phyloP scores from a whole-genome alignment of 2,888 invertebrate species.

The Cinara cedri region DNA sequence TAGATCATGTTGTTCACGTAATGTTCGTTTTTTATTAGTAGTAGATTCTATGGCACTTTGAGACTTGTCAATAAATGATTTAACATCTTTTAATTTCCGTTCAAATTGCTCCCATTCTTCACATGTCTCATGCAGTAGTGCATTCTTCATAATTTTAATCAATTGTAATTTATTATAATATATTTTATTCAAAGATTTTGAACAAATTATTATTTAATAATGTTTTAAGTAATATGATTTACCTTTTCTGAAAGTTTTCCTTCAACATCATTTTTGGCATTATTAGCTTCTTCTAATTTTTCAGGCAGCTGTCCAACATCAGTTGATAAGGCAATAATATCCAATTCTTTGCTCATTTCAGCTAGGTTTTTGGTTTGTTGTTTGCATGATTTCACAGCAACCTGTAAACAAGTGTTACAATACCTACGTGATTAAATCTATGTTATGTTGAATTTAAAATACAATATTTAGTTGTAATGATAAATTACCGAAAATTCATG shows the following conservation, averaged over 20 bases:
- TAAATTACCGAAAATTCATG: slow-evolving; percentile 81
- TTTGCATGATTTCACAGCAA: slow-evolving; percentile 87
- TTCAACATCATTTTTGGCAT: slow-evolving; percentile 83
- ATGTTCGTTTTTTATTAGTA: slow-evolving; percentile 83
- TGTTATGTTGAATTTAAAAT: background rate
- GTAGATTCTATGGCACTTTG: slow-evolving; percentile 77
- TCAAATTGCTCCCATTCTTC: slow-evolving; percentile 98
- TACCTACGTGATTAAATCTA: background rate
- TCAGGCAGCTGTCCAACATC: slow-evolving; percentile 84
- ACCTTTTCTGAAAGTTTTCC: slow-evolving; percentile 85
- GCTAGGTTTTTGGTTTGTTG: slow-evolving; percentile 84
- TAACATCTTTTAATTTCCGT: slow-evolving; percentile 88
- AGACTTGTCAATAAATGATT: slow-evolving; percentile 87
- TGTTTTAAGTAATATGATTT: slow-evolving; percentile 61
- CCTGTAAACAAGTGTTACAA: slow-evolving; percentile 64
- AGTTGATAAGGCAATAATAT: slow-evolving; percentile 81
- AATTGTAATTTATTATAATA: slow-evolving; percentile 4
- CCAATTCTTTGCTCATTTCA: slow-evolving; percentile 90
- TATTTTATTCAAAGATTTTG: too few relatives aligned
- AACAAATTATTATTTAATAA: background rate
- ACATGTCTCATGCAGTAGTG: slow-evolving; percentile 85
- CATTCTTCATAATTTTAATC: slow-evolving; percentile 68
- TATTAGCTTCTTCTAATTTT: slow-evolving; percentile 84
- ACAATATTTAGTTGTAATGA: background rate
- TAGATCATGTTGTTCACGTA: slow-evolving; percentile 83